These are phyloP conservation scores for Arenaria interpres DNA, from an alignment of 2,113 vertebrate genomes.

Conservation along the genomic window DNA sequence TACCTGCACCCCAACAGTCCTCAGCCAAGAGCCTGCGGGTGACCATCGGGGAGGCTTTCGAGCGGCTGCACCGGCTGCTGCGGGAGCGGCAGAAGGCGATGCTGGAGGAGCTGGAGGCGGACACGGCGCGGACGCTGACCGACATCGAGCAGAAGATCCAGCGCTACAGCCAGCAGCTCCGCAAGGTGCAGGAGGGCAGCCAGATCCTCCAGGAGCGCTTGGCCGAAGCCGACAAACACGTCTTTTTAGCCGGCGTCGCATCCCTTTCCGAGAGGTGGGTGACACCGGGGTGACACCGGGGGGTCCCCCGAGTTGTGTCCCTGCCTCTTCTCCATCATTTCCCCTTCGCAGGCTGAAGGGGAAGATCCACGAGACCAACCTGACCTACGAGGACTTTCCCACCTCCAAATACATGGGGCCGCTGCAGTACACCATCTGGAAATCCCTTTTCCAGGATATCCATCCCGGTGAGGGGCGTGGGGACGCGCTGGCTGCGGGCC, in stretches of 20 bases:
- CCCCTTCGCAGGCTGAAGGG: conserved; percentile 87
- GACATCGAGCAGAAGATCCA: conserved; percentile 99
- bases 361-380: conserved; percentile 95
- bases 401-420: conserved; percentile 98
- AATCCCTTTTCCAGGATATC: conserved; percentile 95
- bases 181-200: conserved; percentile 92
- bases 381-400: conserved; percentile 96
- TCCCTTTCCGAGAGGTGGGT: conserved; percentile 89
- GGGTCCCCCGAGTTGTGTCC: background rate
- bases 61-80: conserved; percentile 92
- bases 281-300: rapidly evolving
- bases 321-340: background rate
- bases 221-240: conserved; percentile 84
- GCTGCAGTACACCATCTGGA: conserved; percentile 98
- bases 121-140: conserved; percentile 88
- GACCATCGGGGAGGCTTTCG: conserved; percentile 92
- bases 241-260: conserved; percentile 89
- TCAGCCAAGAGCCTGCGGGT: conserved; percentile 92
- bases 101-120: conserved; percentile 95
- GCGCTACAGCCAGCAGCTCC: conserved; percentile 95
- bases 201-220: conserved; percentile 96
- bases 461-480: conserved; percentile 83
- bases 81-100: conserved; percentile 97
- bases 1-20: conserved; percentile 74
- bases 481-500: rapidly evolving